phyloP scores from a whole-genome alignment of 2,797 vertebrate species.

The Pipistrellus nathusii region DNA sequence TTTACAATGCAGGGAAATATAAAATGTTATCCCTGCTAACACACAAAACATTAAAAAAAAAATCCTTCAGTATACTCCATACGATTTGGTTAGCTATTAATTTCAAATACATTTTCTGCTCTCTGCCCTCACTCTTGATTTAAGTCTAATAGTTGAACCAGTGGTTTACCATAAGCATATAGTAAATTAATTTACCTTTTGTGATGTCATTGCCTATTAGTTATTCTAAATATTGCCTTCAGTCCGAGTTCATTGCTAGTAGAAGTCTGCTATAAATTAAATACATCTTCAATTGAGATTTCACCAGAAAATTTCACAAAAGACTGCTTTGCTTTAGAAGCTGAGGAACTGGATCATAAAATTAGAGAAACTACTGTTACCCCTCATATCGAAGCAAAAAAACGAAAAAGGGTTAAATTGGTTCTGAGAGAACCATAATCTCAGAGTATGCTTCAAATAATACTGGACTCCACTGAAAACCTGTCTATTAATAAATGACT shows the following conservation, averaged over 20 bases:
- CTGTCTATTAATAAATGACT: neutral
- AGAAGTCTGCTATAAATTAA: neutral
- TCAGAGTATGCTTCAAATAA: neutral
- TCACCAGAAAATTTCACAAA: slow-evolving; percentile 23
- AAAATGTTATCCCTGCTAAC: slow-evolving; percentile 32
- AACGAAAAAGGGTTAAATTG: neutral
- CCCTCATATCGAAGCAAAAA: neutral
- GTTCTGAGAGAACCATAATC: neutral
- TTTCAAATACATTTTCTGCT: neutral
- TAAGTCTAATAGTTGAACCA: neutral
- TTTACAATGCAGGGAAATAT: neutral
- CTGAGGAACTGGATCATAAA: neutral
- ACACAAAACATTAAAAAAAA: neutral
- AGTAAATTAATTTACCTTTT: neutral
- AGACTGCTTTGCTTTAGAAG: slow-evolving; percentile 22
- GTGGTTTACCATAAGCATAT: neutral
- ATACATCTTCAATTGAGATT: neutral
- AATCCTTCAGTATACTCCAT: neutral
- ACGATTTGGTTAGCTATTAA: neutral
- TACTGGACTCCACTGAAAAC: neutral
- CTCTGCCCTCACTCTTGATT: neutral
- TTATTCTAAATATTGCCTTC: neutral
- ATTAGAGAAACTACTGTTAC: neutral
- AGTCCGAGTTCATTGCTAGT: neutral
- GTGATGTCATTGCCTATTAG: neutral